Base-by-base conservation (phyloP, 2,888 invertebrate genomes). In the Microctonus aethiopoides region DNA sequence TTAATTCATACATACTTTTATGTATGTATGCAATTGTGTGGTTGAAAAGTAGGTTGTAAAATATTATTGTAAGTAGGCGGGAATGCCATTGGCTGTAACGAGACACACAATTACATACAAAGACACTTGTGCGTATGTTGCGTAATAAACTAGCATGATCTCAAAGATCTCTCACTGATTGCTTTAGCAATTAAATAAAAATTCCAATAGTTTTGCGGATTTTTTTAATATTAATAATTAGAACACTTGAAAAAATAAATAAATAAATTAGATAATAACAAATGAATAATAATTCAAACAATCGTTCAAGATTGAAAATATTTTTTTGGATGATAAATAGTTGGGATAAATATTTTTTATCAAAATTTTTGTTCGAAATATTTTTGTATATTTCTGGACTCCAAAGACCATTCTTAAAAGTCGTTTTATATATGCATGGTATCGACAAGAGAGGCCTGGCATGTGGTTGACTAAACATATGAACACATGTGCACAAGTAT, bases 111-210 rank as follows among this genome's bases (percentile, higher is more conserved):
- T 26, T n/a, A 54, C 39, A 66, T 41, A 41, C 66, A 29, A 29
- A 5, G 51, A 59, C 64, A 64, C 10, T 36, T 54, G 29, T 63
- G 39, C 56, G 36, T 56, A 64, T 63, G 70, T 76, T 78, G 57
- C 76, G 76, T 77, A 80, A 80, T 72, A 73, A 73, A 77, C 78
- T 76, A 74, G 78, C 71, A 80, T 80, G 80, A 80, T 78, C 76
- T 78, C 78, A 77, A 74, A 71, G 74, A 76, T 76, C 75, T 74
- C 72, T 67, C 61, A 51, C 70, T 64, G 73, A 75, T 75, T 73
- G 64, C 56, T 62, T 46, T 57, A 66, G 62, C 66, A 66, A 70
- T 29, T 29, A 57, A 6, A 56, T 32, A n/a, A 34, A 16, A 13
- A 56, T 7, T 29, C 13, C 13, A 29, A 56, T 24, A 56, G 26